Conservation (phyloP, 2,113 vertebrate species). For the Desmodus rotundus region DNA sequence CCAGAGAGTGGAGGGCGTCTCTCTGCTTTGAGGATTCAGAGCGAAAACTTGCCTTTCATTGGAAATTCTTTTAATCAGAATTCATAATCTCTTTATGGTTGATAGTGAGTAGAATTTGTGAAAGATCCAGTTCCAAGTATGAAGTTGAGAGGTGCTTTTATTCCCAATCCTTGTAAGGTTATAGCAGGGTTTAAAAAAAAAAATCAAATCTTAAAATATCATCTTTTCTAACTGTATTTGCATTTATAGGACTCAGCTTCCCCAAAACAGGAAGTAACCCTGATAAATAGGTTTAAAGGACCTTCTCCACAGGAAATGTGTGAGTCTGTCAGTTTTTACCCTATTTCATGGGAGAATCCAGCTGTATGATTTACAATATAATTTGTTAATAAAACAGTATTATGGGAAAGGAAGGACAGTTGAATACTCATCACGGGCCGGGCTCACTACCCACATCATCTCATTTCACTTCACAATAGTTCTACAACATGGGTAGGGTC, state of each 20-base stretch:
- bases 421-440: background rate
- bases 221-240: background rate
- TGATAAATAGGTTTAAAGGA: background rate
- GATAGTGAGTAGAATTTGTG: background rate
- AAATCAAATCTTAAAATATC: background rate
- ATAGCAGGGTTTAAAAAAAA: background rate
- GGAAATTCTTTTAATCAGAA: background rate
- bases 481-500: background rate
- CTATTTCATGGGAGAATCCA: background rate
- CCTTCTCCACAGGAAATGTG: background rate
- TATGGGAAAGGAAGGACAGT: background rate
- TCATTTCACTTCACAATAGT: background rate
- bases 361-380: background rate
- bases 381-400: background rate
- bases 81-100: background rate
- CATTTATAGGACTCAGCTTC: background rate
- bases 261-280: background rate
- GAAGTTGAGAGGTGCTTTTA: background rate
- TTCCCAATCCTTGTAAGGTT: background rate
- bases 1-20: background rate
- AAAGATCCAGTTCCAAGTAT: background rate
- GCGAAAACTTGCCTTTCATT: background rate
- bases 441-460: background rate
- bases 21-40: background rate
- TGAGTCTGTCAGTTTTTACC: background rate